Percentiles rank a stretch among this genome's conserved stretches.
Evolutionary conservation across 2,888 invertebrate genomes (phyloP).

Genomic region (Trachelus stipa): DNA sequence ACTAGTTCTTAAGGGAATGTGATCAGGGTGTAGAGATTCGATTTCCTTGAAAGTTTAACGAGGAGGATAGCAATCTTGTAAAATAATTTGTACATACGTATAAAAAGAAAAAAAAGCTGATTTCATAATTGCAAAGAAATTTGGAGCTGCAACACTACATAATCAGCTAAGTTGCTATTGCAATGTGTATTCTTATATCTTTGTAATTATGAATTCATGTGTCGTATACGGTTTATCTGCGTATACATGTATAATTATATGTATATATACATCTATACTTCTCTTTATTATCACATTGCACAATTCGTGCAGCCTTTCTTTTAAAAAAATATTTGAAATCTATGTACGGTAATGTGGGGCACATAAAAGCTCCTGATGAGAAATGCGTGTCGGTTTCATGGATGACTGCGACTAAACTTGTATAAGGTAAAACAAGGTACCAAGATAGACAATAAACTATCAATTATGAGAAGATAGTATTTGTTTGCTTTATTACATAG

Average conservation of each 20-base stretch:
- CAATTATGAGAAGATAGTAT: neutral
- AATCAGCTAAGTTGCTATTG: neutral
- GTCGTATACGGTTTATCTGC: neutral
- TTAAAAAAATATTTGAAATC: neutral
- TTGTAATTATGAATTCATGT: neutral
- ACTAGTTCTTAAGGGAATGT: neutral
- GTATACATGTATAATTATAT: neutral
- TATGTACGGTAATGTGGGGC: neutral
- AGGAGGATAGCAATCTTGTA: conserved; percentile 16
- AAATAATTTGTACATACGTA: conserved; percentile 21
- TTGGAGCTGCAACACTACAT: neutral
- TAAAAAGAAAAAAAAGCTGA: neutral
- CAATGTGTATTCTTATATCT: neutral
- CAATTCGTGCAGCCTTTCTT: neutral
- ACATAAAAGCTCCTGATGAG: neutral
- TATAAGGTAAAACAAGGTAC: neutral
- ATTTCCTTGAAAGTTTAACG: neutral
- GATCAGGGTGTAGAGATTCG: neutral
- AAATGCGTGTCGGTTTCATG: neutral
- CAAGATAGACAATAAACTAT: neutral
- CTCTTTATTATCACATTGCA: neutral
- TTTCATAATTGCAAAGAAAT: neutral
- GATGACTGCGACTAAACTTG: neutral
- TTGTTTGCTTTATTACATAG: conserved; percentile 23
- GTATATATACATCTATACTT: neutral